phyloP scores from a whole-genome alignment of 1,140 invertebrate genomes.

The Scaptomyza hsui region DNA sequence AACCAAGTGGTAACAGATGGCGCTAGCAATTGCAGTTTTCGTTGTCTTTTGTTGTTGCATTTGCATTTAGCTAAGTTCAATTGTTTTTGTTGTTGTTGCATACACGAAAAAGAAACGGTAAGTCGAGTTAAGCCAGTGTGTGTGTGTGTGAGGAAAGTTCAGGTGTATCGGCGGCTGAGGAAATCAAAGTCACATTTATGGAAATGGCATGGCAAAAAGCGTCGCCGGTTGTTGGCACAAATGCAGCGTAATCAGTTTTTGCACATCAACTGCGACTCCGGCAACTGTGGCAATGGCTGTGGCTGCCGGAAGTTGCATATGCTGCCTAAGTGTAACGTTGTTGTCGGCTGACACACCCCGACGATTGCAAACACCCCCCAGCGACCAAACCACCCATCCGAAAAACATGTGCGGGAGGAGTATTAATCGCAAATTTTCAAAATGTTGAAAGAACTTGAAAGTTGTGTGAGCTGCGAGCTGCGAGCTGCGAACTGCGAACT shows the following conservation, averaged over 20 bases:
- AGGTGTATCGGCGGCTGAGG: neutral
- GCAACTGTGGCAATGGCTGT: neutral
- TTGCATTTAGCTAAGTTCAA: too few relatives aligned
- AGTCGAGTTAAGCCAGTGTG: neutral
- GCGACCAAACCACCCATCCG: neutral
- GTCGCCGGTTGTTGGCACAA: conserved; percentile 70
- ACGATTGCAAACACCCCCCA: conserved; percentile 49
- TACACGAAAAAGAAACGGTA: conserved; percentile 12
- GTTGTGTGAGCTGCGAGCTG: conserved; percentile 55
- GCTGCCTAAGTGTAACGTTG: conserved; percentile 48
- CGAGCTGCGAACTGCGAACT: conserved; percentile 55
- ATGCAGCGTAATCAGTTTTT: conserved; percentile 77
- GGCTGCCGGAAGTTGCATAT: conserved; percentile 72
- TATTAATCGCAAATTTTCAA: conserved; percentile 57
- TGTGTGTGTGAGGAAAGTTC: neutral
- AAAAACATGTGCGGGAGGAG: conserved; percentile 12
- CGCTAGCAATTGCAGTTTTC: conserved; percentile 51
- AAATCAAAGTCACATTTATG: conserved; percentile 66
- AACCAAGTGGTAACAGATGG: conserved; percentile 55
- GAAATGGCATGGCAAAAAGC: conserved; percentile 64
- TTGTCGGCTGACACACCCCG: conserved; percentile 58
- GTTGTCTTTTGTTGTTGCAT: conserved; percentile 1
- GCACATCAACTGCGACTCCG: conserved; percentile 14
- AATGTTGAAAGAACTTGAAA: conserved; percentile 46
- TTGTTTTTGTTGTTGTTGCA: conserved; percentile 27